These are phyloP conservation scores for Hydrozoanthus gracilis DNA, from an alignment of 92 coral and sea anemone genomes.

Conservation along the genomic window DNA sequence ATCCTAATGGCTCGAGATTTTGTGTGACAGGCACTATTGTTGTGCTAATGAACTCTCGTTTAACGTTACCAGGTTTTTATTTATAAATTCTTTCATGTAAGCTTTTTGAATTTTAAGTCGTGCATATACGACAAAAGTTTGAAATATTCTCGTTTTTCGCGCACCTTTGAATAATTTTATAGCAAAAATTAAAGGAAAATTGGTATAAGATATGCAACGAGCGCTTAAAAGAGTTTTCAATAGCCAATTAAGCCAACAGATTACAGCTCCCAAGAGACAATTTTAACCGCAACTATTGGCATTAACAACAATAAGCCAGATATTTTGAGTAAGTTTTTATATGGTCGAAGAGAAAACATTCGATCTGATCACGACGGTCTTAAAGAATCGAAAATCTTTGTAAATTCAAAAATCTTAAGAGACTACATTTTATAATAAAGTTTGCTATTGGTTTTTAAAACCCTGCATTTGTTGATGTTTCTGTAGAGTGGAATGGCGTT, in stretches of 20 bases:
- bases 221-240: constrained; percentile 54
- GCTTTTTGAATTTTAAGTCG: not conserved
- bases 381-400: constrained; percentile 16
- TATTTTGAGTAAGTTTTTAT: constrained; percentile 43
- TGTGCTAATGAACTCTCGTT: not conserved
- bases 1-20: constrained; percentile 67
- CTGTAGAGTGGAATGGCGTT: not conserved
- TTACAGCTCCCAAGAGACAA: constrained; percentile 74
- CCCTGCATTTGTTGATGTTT: constrained; percentile 7
- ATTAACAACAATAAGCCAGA: constrained; percentile 43
- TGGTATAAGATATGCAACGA: constrained; percentile 48
- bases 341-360: constrained; percentile 9
- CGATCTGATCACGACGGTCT: constrained; percentile 41
- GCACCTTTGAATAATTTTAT: constrained; percentile 3
- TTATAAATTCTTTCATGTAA: constrained; percentile 12
- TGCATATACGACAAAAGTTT: constrained; percentile 11
- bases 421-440: constrained; percentile 24
- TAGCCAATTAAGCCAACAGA: constrained; percentile 70
- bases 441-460: constrained; percentile 22
- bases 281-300: constrained; percentile 26
- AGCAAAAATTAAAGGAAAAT: constrained; percentile 13
- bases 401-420: constrained; percentile 10
- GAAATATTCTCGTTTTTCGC: constrained; percentile 1
- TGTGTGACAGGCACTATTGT: constrained; percentile 28
- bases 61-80: constrained; percentile 17